These are phyloP conservation scores for Circaetus cinerascens DNA, from an alignment of 2,113 vertebrate genomes.

Conservation along the genomic window DNA sequence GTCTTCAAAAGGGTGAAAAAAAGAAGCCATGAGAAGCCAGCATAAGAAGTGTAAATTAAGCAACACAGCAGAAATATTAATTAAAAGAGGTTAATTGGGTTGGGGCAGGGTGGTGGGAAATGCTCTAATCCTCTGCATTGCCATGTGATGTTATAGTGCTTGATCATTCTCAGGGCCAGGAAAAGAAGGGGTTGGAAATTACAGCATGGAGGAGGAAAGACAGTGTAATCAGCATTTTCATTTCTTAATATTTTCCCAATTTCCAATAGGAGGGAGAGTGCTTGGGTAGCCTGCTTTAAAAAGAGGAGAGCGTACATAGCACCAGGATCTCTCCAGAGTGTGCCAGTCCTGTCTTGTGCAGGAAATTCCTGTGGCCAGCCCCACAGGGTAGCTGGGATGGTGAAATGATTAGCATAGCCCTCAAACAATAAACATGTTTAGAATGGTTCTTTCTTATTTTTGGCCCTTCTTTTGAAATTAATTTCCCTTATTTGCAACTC, in stretches of 20 bases:
- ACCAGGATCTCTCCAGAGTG: background rate
- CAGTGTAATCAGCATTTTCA: background rate
- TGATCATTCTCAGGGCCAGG: background rate
- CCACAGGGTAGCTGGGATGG: background rate
- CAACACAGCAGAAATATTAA: constrained; percentile 28
- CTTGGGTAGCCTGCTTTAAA: background rate
- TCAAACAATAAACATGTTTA: background rate
- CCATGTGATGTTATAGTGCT: background rate
- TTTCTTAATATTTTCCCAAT: background rate
- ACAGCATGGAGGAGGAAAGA: background rate
- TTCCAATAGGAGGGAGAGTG: background rate
- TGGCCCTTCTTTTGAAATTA: background rate
- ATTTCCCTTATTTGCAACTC: background rate
- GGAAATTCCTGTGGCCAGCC: background rate
- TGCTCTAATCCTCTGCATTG: constrained; percentile 14
- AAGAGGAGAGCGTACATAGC: background rate
- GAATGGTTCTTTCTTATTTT: background rate
- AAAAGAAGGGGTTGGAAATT: background rate
- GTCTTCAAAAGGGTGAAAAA: background rate
- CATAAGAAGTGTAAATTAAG: constrained; percentile 14
- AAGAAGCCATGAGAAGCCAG: background rate
- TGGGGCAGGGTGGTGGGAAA: background rate
- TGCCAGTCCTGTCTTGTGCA: background rate
- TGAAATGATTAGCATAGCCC: background rate
- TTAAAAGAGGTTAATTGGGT: constrained; percentile 52